Percentiles rank a stretch among this genome's conserved stretches.
These are phyloP conservation scores for Lytechinus variegatus DNA, from an alignment of 35 echinoderm and acorn worm species.

Conservation along the genomic window DNA sequence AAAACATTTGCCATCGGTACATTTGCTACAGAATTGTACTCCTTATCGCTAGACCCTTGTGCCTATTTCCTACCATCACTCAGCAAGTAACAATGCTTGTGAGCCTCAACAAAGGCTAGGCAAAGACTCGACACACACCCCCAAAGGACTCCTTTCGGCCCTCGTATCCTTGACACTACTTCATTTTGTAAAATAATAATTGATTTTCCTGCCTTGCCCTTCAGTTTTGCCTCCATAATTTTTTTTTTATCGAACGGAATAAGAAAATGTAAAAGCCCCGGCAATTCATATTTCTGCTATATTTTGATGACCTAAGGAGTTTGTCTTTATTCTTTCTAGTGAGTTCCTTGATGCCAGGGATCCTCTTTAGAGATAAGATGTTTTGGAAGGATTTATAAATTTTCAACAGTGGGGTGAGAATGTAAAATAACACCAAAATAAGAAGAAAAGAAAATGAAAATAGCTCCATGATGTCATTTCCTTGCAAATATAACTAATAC, in stretches of 20 bases:
- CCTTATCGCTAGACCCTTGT: too few species aligned
- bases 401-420: too few species aligned
- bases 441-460: too few species aligned
- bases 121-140: background rate
- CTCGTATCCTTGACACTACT: background rate
- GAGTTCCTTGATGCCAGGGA: too few species aligned
- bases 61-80: background rate
- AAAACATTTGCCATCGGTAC: too few species aligned
- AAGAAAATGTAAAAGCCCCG: background rate
- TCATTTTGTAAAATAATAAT: background rate
- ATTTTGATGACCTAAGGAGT: background rate
- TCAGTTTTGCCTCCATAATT: background rate
- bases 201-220: background rate
- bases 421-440: too few species aligned
- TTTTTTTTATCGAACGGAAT: background rate
- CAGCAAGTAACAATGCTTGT: background rate
- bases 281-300: background rate
- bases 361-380: too few species aligned
- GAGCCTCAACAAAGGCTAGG: background rate
- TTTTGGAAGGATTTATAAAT: too few species aligned
- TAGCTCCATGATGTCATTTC: too few species aligned
- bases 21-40: too few species aligned
- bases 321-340: too few species aligned
- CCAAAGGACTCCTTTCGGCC: background rate
- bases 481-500: too few species aligned